These are phyloP conservation scores for Mastigias papua DNA, from an alignment of 30 jellyfish, hydroid and myxozoan species.

Conservation along the genomic window DNA sequence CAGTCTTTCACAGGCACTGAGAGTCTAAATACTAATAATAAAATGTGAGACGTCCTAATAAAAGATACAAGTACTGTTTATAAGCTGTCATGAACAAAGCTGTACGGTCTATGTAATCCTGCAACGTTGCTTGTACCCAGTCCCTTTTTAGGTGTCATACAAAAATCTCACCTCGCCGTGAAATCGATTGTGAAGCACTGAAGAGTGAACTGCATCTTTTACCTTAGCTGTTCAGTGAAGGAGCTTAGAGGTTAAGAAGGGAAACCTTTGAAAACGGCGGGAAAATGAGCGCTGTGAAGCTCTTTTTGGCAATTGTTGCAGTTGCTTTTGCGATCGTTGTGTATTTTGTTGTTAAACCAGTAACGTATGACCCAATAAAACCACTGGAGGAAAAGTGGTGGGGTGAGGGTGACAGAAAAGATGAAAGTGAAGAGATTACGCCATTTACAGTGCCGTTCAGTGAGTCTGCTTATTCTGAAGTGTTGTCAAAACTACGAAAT, in stretches of 20 bases:
- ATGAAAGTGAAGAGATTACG: constrained; percentile 20
- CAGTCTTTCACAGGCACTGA: no score
- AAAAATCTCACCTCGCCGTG: no score
- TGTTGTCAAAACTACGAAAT: constrained; percentile 8
- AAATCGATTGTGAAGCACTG: no score
- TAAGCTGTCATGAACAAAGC: no score
- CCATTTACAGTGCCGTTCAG: constrained; percentile 43
- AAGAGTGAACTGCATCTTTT: no score
- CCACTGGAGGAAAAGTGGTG: constrained; percentile 61
- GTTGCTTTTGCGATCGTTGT: constrained; percentile 6
- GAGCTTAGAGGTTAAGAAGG: neutral
- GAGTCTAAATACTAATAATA: no score
- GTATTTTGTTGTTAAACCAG: constrained; percentile 9
- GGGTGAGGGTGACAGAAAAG: constrained; percentile 62
- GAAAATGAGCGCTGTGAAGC: neutral
- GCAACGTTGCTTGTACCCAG: no score
- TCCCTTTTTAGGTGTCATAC: no score
- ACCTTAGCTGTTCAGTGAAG: no score
- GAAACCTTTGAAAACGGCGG: neutral
- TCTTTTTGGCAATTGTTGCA: neutral
- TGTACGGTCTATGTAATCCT: no score
- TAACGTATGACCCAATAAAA: neutral
- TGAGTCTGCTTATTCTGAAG: constrained; percentile 3
- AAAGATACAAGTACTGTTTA: no score
- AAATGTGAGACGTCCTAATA: no score